Evolutionary conservation across 2,113 vertebrate genomes (phyloP).

Genomic region (Rhinolophus sinicus): DNA sequence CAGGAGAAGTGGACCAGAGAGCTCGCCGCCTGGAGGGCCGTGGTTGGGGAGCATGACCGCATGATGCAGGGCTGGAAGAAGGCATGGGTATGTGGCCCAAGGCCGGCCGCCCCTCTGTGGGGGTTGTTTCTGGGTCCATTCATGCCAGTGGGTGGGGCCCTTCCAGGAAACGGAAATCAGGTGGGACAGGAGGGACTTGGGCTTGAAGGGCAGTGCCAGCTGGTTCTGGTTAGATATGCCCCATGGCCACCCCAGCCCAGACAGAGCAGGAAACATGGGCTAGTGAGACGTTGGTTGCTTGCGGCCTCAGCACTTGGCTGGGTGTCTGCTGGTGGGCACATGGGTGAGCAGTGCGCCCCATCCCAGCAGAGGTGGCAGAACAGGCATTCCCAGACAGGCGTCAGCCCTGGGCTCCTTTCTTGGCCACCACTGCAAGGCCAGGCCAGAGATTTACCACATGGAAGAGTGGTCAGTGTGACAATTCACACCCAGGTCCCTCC

Average conservation of each 20-base stretch:
- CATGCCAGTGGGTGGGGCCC: not conserved
- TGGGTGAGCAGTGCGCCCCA: not conserved
- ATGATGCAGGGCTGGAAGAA: slow-evolving; percentile 93
- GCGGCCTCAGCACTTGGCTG: not conserved
- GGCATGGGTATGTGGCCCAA: slow-evolving; percentile 88
- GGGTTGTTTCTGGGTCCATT: too few relatives aligned
- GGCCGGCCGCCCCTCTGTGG: not conserved
- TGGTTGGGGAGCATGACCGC: slow-evolving; percentile 89
- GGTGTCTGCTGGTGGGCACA: not conserved
- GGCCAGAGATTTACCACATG: not conserved
- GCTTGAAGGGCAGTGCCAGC: not conserved
- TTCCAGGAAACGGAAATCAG: not conserved
- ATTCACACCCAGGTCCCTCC: not conserved
- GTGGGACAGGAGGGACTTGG: not conserved
- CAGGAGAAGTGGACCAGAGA: slow-evolving; percentile 86
- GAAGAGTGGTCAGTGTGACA: not conserved
- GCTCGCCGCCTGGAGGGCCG: slow-evolving; percentile 89
- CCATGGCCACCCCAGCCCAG: not conserved
- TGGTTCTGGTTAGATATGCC: not conserved
- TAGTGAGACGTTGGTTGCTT: not conserved
- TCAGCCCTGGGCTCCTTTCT: not conserved
- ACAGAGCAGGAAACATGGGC: not conserved
- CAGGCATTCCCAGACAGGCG: not conserved
- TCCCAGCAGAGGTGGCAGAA: not conserved
- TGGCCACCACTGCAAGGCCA: not conserved